Evolutionary conservation across 2,888 invertebrate species (phyloP), one percentile per base, ranked within the genome.

Genomic region (Drosophila buzzatii): DNA sequence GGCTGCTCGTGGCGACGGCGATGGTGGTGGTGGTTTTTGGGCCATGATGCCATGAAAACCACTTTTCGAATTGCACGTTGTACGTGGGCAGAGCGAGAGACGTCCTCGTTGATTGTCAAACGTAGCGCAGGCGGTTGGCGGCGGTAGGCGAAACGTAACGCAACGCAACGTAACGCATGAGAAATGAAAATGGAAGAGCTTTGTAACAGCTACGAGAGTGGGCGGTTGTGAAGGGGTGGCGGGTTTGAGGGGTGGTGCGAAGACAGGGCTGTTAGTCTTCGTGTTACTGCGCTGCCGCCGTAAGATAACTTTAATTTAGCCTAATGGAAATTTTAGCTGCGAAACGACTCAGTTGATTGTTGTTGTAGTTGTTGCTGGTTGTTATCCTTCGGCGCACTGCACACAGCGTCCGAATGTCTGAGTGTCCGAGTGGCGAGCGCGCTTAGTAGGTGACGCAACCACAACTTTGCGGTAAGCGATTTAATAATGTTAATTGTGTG

Each of bases 401-500:
- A 51, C 49, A 44, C 49, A 42, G 41, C 23, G 51, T 60, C 39
- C 63, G 57, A 63, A 57, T 49, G 79, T 68, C 70, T 57, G 61
- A 59, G 56, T 49, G 79, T 68, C 70, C 60, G 61, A 59, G 56
- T 53, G 65, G 58, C 45, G 47, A 18, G 67, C 52, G 68, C 73
- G 75, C 72, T 89, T 88, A 86, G 85, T 88, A 90, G 91, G 88
- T 89, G 89, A 89, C 89, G 90, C 90, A 89, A 89, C 90, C 90
- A 88, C 89, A 89, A 87, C 85, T 87, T 90, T 87, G 90, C 75
- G 85, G 85, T 88, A 74, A 68, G 73, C 82, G 79, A 83, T 87
- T 85, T 90, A 90, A 86, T 86, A 89, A 81, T 71, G 76, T 73
- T 78, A 86, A 84, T 76, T 73, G 83, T 73, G 58, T 69, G 79